Evolutionary conservation across 2,113 vertebrate species (phyloP).

Genomic region (Saccopteryx leptura): DNA sequence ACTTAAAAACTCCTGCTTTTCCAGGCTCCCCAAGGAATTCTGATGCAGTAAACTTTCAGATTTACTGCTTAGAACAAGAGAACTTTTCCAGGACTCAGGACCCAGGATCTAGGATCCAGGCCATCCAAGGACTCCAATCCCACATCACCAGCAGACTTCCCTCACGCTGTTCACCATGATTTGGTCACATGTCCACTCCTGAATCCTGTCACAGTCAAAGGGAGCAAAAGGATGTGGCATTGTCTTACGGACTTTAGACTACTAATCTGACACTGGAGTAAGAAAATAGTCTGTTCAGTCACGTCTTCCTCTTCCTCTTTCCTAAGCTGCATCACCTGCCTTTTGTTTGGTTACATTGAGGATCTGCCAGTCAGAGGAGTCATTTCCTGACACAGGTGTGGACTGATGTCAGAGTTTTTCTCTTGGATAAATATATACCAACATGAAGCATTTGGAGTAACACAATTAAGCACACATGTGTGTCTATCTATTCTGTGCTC

Average conservation of each 20-base stretch:
- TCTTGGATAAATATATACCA: background rate
- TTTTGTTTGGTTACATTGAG: background rate
- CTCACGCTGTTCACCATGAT: background rate
- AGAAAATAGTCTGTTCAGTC: background rate
- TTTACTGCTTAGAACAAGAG: background rate
- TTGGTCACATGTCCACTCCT: too few species aligned
- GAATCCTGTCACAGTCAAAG: background rate
- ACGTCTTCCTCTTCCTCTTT: background rate
- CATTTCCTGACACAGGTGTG: background rate
- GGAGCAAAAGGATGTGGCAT: background rate
- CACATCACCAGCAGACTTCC: too few species aligned
- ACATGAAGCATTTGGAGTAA: background rate
- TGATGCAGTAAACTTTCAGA: background rate
- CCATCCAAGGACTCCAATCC: background rate
- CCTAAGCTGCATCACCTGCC: background rate
- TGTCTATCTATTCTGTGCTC: background rate
- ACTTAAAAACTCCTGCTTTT: background rate
- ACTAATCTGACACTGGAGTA: background rate
- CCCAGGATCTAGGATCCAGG: too few species aligned
- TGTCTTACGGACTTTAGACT: background rate
- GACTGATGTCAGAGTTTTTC: background rate
- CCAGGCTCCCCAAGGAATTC: background rate
- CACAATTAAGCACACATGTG: background rate
- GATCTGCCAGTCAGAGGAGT: background rate
- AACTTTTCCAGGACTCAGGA: background rate